Evolutionary conservation across 2,888 invertebrate species (phyloP).

Genomic region (Heliconius charithonia): DNA sequence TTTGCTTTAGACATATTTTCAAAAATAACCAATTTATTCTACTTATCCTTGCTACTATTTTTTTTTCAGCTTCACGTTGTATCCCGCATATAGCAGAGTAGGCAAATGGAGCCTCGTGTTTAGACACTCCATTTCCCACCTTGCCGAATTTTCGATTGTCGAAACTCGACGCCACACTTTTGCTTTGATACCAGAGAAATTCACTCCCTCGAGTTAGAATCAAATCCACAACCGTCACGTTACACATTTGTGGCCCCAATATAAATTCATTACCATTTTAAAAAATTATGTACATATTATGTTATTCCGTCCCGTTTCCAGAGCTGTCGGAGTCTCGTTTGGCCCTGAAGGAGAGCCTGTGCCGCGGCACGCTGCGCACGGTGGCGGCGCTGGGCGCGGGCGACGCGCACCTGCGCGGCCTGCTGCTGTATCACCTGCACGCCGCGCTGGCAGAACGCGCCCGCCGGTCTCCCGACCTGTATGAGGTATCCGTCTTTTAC

Average conservation of each 20-base stretch:
- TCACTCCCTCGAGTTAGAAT: no score
- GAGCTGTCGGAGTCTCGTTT: conserved; percentile 85
- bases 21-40: not conserved
- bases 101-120: no score
- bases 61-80: no score
- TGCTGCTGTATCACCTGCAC: conserved; percentile 80
- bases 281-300: not conserved
- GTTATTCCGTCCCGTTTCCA: conserved; percentile 57
- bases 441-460: conserved; percentile 81
- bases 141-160: no score
- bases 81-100: no score
- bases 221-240: no score
- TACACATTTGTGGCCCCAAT: not conserved
- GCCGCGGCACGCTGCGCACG: conserved; percentile 84
- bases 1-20: not conserved
- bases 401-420: conserved; percentile 79
- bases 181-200: no score
- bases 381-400: conserved; percentile 84
- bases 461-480: conserved; percentile 72
- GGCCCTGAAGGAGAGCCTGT: conserved; percentile 83
- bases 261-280: not conserved
- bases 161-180: no score
- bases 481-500: conserved; percentile 60
- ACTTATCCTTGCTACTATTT: not conserved
- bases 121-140: no score